A percentile compares a stretch with the other conserved stretches of the same genome.
phyloP scores from a whole-genome alignment of 2,797 vertebrate species.

The Lycodopsis pacificus region DNA sequence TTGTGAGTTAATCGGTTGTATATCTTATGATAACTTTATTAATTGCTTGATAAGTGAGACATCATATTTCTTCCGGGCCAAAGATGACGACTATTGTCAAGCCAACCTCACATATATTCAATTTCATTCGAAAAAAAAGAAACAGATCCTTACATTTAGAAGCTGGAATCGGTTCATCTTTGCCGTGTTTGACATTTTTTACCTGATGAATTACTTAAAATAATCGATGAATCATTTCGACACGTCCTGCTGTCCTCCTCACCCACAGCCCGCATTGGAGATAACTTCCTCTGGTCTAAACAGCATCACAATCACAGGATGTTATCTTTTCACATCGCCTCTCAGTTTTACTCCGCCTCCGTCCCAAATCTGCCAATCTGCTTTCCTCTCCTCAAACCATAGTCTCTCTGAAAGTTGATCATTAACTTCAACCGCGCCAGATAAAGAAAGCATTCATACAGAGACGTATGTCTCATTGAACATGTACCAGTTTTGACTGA shows the following conservation, averaged over 20 bases:
- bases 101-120: background rate
- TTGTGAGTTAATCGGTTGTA: background rate
- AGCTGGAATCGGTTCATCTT: background rate
- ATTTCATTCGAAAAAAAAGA: background rate
- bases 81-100: background rate
- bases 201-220: background rate
- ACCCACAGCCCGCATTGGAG: background rate
- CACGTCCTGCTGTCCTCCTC: background rate
- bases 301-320: background rate
- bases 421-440: constrained; percentile 35
- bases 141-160: background rate
- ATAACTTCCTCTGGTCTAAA: background rate
- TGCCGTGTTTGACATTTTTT: background rate
- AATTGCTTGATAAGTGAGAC: background rate
- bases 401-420: constrained; percentile 56
- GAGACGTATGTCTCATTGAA: background rate
- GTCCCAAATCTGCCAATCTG: constrained; percentile 37
- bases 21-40: background rate
- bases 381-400: constrained; percentile 14
- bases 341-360: constrained; percentile 15
- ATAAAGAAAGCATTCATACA: constrained; percentile 31
- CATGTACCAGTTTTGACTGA: constrained; percentile 8
- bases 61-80: background rate
- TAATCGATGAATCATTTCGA: background rate
- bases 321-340: constrained; percentile 1